Percentiles rank a stretch among this genome's conserved stretches.
These are phyloP conservation scores for Xiphophorus birchmanni DNA, from an alignment of 2,797 vertebrate species.

Conservation along the genomic window DNA sequence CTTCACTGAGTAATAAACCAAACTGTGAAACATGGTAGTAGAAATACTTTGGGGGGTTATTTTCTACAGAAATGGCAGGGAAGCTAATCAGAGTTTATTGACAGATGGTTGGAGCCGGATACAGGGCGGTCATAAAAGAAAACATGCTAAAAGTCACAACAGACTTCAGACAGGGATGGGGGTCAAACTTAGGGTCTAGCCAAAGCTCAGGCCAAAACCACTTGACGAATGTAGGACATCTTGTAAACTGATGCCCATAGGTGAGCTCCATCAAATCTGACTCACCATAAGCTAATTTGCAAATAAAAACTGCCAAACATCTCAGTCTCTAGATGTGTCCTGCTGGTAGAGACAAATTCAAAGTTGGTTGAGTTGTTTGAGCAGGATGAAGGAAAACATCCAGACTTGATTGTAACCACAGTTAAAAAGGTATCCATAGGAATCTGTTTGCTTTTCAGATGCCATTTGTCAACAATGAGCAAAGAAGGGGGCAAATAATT, in stretches of 20 bases:
- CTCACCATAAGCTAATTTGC: neutral
- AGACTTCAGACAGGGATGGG: neutral
- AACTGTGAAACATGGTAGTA: neutral
- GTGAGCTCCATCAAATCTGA: neutral
- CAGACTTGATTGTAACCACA: slow-evolving; percentile 34
- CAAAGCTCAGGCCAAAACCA: neutral
- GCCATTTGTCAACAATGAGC: slow-evolving; percentile 51
- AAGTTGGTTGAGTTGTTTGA: neutral
- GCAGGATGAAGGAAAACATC: slow-evolving; percentile 21
- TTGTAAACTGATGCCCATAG: neutral
- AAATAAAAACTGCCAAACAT: neutral
- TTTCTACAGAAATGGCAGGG: neutral
- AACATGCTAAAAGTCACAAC: neutral
- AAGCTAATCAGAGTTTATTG: neutral
- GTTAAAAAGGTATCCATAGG: slow-evolving; percentile 18
- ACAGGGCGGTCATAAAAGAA: neutral
- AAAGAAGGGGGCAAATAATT: slow-evolving; percentile 51
- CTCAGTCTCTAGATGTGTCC: neutral
- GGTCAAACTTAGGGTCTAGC: neutral
- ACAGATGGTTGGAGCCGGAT: neutral
- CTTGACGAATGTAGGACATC: neutral
- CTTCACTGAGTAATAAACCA: neutral
- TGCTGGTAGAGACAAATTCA: neutral
- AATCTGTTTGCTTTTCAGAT: slow-evolving; percentile 45
- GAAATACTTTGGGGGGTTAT: neutral